Base-by-base conservation (phyloP, 2,113 vertebrate genomes). In the Peromyscus leucopus region DNA sequence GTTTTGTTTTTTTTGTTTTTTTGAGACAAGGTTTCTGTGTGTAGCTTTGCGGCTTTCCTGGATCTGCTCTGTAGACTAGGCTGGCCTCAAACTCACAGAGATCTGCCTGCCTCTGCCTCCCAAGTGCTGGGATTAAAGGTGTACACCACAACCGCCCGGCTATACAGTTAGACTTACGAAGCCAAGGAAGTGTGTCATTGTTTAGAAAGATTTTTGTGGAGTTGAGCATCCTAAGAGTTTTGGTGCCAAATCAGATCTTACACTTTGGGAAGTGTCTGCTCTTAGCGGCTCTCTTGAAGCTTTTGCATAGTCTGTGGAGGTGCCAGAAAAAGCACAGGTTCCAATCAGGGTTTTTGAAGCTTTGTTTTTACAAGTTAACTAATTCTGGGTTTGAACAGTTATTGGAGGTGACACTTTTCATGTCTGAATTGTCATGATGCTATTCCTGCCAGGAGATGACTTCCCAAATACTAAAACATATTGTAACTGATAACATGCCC, bases 381-480 rank as follows among this genome's bases (percentile, higher is more conserved):
- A 92, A 95, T 80, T 96, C 82, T 83, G 78, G 76, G 69, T 89
- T 97, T 97, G 88, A 96, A 94, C 13, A n/a, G 95, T 96, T 88
- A 97, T 36, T 75, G 67, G 59, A 90, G 83, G 61, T 85, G 88
- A 95, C 88, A 89, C 55, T 98, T 95, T 96, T 91, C 89, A 89
- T 78, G 71, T 57, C 28, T 84, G 67, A 90, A 97, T 91, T 94
- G 78, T 92, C 92, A 88, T 13, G 89, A 87, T 93, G 89, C 67
- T 87, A 74, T 96, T 96, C 67, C 85, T 91, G 85, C 94, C 36
- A 67, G 74, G 33, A 51, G 93, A 74, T 95, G 61, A 89, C 51
- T 89, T 97, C 63, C 61, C 96, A 80, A 95, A 95, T 94, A 96
- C 92, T 96, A 96, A 80, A 96, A 95, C 42, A 17, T 92, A 93